Base-by-base conservation (phyloP, 2,888 invertebrate species). In the Tupiocoris notatus region DNA sequence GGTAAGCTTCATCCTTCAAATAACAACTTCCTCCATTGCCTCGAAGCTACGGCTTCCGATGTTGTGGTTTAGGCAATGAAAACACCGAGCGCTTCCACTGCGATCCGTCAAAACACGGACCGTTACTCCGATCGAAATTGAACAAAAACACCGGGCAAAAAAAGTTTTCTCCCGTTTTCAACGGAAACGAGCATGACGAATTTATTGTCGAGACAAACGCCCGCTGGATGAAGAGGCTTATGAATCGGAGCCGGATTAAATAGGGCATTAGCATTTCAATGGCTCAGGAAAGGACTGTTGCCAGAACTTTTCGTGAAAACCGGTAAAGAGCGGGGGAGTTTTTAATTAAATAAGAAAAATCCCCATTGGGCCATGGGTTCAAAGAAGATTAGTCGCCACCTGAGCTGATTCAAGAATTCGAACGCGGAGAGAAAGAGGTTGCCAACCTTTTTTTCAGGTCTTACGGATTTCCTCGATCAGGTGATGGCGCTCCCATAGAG, bases 301-400 rank as follows among this genome's bases (percentile, higher is more conserved):
- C 23, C 17, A 25, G 58, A 70, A 58, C 61, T 70, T 70, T 70
- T 70, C 57, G 65, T 64, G 65, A 39, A 39, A 39, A 39, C 39
- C 6, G 39, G 39, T 3, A 39, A 39, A 39, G 12, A 39, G 39
- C n/a, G 54, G 25, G 58, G 21, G 73, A 67, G 74, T 77, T 77
- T 77, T 77, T 77, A 75, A 77, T 75, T 77, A 75, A 77, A 77
- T 68, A 75, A 77, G 23, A 66, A 12, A 57, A 39, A 58, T 20
- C 59, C 23, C 16, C 1, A 57, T 21, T 17, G 57, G 61, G 70
- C 58, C 21, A 59, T 58, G 59, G 23, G 67, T 54, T 18, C 39
- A 59, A 67, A 75, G 75, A 25, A 67, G 75, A 66, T 75, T 75
- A 75, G 59, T 25, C 25, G 75, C 67, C 75, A 21, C 66, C 75